Evolutionary conservation across 92 coral and sea anemone genomes (phyloP).

Genomic region (Parazoanthus swiftii): DNA sequence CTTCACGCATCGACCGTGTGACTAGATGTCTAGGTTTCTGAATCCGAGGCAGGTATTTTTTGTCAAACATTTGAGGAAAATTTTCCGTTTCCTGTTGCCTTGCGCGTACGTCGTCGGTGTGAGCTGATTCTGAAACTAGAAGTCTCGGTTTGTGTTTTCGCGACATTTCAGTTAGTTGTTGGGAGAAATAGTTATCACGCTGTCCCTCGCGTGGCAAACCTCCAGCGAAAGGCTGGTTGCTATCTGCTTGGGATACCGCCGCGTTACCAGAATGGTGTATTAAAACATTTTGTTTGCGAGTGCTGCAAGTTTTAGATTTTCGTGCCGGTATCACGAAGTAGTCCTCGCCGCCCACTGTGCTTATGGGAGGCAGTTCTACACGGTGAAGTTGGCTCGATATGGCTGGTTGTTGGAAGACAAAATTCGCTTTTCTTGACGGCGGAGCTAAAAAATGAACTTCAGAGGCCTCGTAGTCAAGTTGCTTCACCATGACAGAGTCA

Average conservation of each 20-base stretch:
- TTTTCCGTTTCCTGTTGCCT: background rate
- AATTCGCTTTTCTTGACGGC: background rate
- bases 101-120: background rate
- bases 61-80: background rate
- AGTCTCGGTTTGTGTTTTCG: background rate
- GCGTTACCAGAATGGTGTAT: background rate
- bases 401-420: background rate
- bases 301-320: background rate
- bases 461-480: background rate
- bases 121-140: background rate
- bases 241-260: too few relatives aligned
- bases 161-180: background rate
- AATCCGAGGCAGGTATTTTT: background rate
- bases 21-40: background rate
- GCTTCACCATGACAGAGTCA: background rate
- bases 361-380: background rate
- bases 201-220: too few relatives aligned
- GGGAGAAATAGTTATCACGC: background rate
- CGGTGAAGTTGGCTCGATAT: background rate
- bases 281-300: background rate
- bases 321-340: background rate
- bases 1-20: background rate
- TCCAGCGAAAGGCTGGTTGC: too few relatives aligned
- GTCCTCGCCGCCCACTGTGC: background rate
- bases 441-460: background rate